phyloP scores from a whole-genome alignment of 2,797 vertebrate species.

The Vultur gryphus region DNA sequence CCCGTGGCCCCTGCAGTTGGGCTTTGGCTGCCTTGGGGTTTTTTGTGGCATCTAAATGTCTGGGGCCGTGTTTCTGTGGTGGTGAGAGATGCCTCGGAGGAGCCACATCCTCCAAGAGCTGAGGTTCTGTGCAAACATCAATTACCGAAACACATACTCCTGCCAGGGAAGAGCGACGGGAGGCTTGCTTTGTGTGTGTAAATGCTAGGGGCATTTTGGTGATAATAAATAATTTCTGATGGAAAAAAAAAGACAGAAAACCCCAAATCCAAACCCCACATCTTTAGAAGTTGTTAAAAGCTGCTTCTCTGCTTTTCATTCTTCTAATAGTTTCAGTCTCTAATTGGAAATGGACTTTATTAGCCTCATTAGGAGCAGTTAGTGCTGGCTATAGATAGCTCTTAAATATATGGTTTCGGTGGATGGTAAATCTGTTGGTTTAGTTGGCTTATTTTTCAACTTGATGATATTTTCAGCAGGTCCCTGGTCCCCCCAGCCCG shows the following conservation, averaged over 20 bases:
- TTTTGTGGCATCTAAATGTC: not conserved
- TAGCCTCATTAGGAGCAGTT: slow-evolving; percentile 60
- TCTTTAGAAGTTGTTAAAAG: slow-evolving; percentile 54
- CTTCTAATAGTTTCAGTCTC: slow-evolving; percentile 47
- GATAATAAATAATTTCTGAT: not conserved
- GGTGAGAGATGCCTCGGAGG: not conserved
- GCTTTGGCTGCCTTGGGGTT: not conserved
- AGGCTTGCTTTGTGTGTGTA: not conserved
- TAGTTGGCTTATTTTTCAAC: slow-evolving; percentile 53
- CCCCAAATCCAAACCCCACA: not conserved
- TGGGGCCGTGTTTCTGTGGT: not conserved
- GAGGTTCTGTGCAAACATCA: slow-evolving; percentile 18
- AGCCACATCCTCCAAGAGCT: not conserved
- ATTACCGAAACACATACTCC: not conserved
- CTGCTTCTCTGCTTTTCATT: slow-evolving; percentile 45
- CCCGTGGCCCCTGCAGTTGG: not conserved
- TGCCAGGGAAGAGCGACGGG: not conserved
- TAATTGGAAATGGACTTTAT: slow-evolving; percentile 68
- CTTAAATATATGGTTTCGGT: not conserved
- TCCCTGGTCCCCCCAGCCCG: not conserved
- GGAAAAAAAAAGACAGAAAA: not conserved
- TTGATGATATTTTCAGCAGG: not conserved
- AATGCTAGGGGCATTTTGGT: not conserved
- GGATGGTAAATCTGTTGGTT: slow-evolving; percentile 52
- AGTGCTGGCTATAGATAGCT: slow-evolving; percentile 52